A percentile compares a stretch with the other conserved stretches of the same genome.
Evolutionary conservation across 2,797 vertebrate genomes (phyloP).

Genomic region (Distichodus sexfasciatus): DNA sequence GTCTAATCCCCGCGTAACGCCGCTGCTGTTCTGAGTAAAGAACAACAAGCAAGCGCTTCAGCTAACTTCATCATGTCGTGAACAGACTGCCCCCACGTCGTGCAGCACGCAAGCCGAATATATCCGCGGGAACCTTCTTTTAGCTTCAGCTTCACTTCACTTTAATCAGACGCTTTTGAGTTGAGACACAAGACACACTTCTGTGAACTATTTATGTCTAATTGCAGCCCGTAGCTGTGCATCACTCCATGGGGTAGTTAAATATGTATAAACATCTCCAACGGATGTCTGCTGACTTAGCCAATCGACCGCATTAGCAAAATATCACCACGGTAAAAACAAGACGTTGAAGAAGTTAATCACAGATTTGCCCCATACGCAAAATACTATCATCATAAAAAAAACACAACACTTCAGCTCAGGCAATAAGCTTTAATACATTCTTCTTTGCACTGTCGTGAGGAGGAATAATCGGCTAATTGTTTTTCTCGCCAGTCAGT

Average conservation of each 20-base stretch:
- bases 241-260: neutral
- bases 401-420: neutral
- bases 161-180: slow-evolving; percentile 35
- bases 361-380: neutral
- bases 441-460: neutral
- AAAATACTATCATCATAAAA: slow-evolving; percentile 23
- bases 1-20: too few species aligned
- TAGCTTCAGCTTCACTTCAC: slow-evolving; percentile 1
- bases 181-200: slow-evolving; percentile 23
- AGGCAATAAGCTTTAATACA: neutral
- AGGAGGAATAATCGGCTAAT: slow-evolving; percentile 16
- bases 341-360: slow-evolving; percentile 19
- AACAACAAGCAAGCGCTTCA: neutral
- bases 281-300: slow-evolving; percentile 14
- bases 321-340: neutral
- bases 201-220: slow-evolving; percentile 30
- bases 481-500: neutral
- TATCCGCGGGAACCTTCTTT: slow-evolving; percentile 2
- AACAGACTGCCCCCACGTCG: neutral
- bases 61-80: neutral
- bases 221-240: slow-evolving; percentile 16
- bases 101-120: neutral
- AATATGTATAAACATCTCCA: slow-evolving; percentile 30
- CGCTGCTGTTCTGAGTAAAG: neutral
- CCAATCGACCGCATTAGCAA: neutral